Evolutionary conservation across 1,140 invertebrate genomes (phyloP).

Genomic region (Micrasema longulum): DNA sequence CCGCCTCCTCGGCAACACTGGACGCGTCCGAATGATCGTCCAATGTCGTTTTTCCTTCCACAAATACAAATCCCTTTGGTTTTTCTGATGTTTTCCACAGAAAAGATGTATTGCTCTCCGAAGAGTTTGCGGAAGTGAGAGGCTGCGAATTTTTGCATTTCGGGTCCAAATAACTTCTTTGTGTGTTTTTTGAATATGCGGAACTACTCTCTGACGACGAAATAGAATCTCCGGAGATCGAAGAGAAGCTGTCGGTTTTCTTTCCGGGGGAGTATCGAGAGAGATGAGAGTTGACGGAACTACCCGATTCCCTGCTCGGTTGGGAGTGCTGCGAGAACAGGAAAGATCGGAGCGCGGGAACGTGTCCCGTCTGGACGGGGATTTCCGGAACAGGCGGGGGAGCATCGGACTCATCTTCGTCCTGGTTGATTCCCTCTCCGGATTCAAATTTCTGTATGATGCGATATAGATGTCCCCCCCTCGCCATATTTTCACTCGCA

Average conservation of each 20-base stretch:
- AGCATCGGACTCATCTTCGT: not conserved
- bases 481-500: not conserved
- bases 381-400: not conserved
- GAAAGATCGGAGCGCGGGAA: not conserved
- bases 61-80: not conserved
- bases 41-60: constrained; percentile 6
- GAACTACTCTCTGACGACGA: constrained; percentile 5
- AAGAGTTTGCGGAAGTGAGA: not conserved
- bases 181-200: not conserved
- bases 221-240: constrained; percentile 2
- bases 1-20: constrained; percentile 1
- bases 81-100: not conserved
- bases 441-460: constrained; percentile 26
- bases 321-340: constrained; percentile 4
- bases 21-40: constrained; percentile 12
- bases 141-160: not conserved
- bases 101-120: not conserved
- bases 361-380: not conserved
- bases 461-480: constrained; percentile 22
- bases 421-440: not conserved
- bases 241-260: constrained; percentile 27
- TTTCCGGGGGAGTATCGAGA: constrained; percentile 15
- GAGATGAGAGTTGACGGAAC: constrained; percentile 17
- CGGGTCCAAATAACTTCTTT: not conserved
- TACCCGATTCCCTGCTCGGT: constrained; percentile 5